Conservation (phyloP, 2,888 invertebrate species). For the Catocala fraxini region DNA sequence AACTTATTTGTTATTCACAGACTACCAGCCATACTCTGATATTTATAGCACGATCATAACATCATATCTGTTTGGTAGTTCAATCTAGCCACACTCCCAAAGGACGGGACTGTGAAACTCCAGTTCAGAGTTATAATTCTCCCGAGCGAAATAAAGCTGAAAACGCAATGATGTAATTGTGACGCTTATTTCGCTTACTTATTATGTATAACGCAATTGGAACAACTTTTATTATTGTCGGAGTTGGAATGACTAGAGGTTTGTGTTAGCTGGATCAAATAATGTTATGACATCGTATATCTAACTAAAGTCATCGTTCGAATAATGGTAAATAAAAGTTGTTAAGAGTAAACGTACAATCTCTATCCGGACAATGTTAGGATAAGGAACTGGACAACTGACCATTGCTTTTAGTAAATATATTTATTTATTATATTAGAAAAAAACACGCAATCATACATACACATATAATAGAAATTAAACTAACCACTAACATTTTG, state of each 20-base stretch:
- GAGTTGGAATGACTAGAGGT: neutral
- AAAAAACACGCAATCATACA: too few species aligned
- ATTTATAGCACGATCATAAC: slow-evolving; percentile 24
- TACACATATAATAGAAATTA: too few species aligned
- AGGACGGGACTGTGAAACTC: slow-evolving; percentile 27
- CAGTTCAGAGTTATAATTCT: slow-evolving; percentile 34
- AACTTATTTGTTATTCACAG: slow-evolving; percentile 27
- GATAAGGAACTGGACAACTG: too few species aligned
- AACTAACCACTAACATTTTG: too few species aligned
- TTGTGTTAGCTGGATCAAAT: neutral
- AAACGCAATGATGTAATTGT: slow-evolving; percentile 34
- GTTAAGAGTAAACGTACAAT: too few species aligned
- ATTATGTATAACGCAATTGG: slow-evolving; percentile 10
- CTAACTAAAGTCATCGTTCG: too few species aligned
- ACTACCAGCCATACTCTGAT: slow-evolving; percentile 19
- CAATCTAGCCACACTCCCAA: slow-evolving; percentile 25
- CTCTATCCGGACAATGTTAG: too few species aligned
- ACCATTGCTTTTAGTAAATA: too few species aligned
- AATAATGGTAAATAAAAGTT: too few species aligned
- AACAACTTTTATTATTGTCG: slow-evolving; percentile 22
- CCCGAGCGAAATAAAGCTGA: slow-evolving; percentile 30
- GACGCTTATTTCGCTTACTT: slow-evolving; percentile 14
- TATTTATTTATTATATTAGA: too few species aligned
- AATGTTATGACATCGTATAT: neutral
- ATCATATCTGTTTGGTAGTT: slow-evolving; percentile 24